Base-by-base conservation (phyloP, 2,113 vertebrate genomes). In the Catharus fuscescens region DNA sequence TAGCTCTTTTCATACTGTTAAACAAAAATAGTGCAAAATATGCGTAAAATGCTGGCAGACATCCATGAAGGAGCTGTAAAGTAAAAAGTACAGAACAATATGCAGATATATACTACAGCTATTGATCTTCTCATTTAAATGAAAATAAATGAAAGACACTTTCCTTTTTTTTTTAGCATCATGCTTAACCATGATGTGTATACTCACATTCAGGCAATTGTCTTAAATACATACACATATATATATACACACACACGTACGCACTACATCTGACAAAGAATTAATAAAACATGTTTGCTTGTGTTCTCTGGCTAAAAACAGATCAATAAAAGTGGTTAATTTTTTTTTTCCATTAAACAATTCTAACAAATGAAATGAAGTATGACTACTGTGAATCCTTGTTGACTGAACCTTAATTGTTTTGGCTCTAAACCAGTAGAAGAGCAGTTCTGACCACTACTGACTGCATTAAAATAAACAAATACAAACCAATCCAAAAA, bases 11-110 rank as follows among this genome's bases (percentile, higher is more conserved):
- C 69, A 66, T 52, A 48, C 52, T 7, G 48, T 90, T 94, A 84
- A 90, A 88, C 9, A 83, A 73, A 76, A 94, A 62, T 18, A 72
- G 86, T 88, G 26, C 86, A 96, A 96, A 96, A 93, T 76, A 86
- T 23, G 71, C 11, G 0, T 38, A 86, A 59, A 91, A 94, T 71
- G 73, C 57, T 86, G 67, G 76, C 61, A 90, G 60, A 44, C 52
- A 45, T 29, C 47, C 52, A n/a, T 23, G 19, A 86, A 54, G 23
- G 9, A 90, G 50, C 71, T 65, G 73, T 65, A 56, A 67, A 56
- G 21, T 56, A 60, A 65, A 59, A 29, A 66, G 36, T n/a, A 48
- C 0, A 0, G 34, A 90, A 44, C 38, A 53, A 18, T 53, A 87
- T 32, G 18, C 48, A 74, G 34, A 52, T 74, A 79, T n/a, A 61